Evolutionary conservation across 2,888 invertebrate genomes (phyloP).

Genomic region (Sarcophaga carnaria): DNA sequence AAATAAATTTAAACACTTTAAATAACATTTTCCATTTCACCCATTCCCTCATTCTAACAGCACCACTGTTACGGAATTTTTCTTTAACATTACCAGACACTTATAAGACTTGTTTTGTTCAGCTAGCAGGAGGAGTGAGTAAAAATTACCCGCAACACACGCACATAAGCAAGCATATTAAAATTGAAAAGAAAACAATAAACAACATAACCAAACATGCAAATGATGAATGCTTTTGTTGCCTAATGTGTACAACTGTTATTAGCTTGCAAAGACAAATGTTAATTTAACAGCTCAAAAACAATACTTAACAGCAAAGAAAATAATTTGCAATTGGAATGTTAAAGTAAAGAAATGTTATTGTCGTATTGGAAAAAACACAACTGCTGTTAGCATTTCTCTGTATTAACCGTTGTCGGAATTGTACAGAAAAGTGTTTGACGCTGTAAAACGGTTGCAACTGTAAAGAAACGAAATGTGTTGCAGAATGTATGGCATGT

Average conservation of each 20-base stretch:
- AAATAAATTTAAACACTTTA: conserved; percentile 17
- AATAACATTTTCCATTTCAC: conserved; percentile 19
- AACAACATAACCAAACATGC: not conserved
- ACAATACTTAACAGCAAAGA: not conserved
- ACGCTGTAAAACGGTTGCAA: too few species aligned
- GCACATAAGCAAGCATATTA: not conserved
- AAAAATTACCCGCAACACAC: not conserved
- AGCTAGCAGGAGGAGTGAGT: too few species aligned
- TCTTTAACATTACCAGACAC: conserved; percentile 19
- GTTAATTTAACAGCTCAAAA: conserved; percentile 15
- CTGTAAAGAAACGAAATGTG: too few species aligned
- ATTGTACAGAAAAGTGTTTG: too few species aligned
- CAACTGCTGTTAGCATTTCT: too few species aligned
- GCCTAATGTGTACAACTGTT: not conserved
- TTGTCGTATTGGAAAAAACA: too few species aligned
- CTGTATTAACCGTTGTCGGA: too few species aligned
- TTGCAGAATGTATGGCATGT: too few species aligned
- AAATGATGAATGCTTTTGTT: not conserved
- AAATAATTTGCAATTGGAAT: not conserved
- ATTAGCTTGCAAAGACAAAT: conserved; percentile 3
- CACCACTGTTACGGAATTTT: not conserved
- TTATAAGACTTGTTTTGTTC: not conserved
- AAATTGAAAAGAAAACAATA: not conserved
- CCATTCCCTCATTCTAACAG: not conserved
- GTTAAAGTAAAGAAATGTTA: too few species aligned